Evolutionary conservation across 2,888 invertebrate genomes (phyloP).

Genomic region (Cataglyphis rosenhaueri): DNA sequence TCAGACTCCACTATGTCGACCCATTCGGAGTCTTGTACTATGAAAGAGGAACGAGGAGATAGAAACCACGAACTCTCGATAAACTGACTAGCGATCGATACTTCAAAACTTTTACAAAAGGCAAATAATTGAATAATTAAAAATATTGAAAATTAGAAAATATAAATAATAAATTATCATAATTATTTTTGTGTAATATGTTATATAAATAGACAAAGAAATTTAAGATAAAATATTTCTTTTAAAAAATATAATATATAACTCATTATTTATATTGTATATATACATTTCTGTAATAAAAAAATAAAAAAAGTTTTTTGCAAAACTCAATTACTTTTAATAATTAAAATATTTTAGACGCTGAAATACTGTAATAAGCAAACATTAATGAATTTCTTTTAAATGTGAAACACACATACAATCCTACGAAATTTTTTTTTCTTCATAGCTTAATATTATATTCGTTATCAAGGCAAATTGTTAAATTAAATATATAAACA

Average conservation of each 20-base stretch:
- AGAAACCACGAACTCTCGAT: constrained; percentile 1
- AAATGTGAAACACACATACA: background rate
- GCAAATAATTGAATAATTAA: background rate
- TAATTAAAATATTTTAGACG: background rate
- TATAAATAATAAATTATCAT: background rate
- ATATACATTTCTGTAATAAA: background rate
- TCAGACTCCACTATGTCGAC: constrained; percentile 93
- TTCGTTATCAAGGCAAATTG: background rate
- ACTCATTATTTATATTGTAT: background rate
- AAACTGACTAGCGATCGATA: background rate
- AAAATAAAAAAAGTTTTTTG: background rate
- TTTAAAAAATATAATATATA: background rate
- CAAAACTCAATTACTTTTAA: background rate
- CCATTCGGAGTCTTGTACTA: constrained; percentile 91
- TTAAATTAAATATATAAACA: background rate
- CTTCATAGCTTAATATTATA: background rate
- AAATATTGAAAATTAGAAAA: background rate
- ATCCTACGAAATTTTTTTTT: background rate
- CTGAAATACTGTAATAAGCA: background rate
- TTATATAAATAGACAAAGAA: background rate
- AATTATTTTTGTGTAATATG: background rate
- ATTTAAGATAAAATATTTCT: background rate
- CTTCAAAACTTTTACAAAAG: background rate
- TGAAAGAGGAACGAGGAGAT: constrained; percentile 21
- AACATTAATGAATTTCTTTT: background rate